Conservation (phyloP, 2,797 vertebrate genomes). For the Phataginus tetradactyla region DNA sequence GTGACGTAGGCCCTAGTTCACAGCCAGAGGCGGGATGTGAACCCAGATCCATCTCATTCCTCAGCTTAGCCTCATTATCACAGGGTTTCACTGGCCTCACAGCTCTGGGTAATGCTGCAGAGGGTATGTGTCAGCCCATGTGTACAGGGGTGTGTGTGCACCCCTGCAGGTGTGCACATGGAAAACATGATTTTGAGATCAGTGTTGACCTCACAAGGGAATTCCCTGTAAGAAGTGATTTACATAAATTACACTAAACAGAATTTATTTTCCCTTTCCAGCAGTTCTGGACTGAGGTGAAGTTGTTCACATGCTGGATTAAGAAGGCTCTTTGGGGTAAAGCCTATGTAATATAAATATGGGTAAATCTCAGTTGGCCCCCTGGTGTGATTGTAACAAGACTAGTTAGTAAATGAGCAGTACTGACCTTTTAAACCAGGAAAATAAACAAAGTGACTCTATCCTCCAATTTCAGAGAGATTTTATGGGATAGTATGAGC, state of each 20-base stretch:
- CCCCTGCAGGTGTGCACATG: neutral
- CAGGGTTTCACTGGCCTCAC: neutral
- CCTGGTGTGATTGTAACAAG: neutral
- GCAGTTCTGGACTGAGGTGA: neutral
- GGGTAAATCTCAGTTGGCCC: neutral
- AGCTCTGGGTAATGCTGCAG: neutral
- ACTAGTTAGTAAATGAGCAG: neutral
- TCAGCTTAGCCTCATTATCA: neutral
- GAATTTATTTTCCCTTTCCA: constrained; percentile 4
- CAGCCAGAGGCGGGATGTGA: neutral
- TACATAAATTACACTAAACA: neutral
- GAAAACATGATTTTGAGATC: neutral
- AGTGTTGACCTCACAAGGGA: constrained; percentile 13
- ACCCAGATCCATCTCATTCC: neutral
- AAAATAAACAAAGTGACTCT: neutral
- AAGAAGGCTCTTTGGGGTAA: neutral
- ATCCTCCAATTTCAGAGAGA: neutral
- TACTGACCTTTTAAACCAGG: neutral
- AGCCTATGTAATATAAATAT: constrained; percentile 25
- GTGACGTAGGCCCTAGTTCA: neutral
- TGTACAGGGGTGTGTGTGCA: neutral
- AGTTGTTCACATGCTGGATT: neutral
- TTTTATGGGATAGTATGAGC: neutral
- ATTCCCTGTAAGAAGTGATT: neutral
- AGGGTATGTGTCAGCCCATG: neutral